Base-by-base conservation (phyloP, 2,113 vertebrate genomes). In the Electrona antarctica region DNA sequence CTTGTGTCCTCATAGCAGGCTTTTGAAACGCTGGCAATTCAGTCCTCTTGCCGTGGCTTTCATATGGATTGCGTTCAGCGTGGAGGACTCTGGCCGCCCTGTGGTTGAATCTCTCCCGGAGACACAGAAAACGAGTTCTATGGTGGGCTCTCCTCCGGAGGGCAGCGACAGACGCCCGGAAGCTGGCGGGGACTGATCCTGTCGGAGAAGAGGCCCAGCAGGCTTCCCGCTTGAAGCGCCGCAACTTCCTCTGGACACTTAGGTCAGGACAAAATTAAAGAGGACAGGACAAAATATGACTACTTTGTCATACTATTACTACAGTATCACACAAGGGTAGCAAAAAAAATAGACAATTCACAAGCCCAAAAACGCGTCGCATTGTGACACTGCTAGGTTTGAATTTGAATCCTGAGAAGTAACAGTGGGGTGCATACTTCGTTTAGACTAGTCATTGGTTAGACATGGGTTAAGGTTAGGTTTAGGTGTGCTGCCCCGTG, bases 241-340 rank as follows among this genome's bases (percentile, higher is more conserved):
- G 69, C 52, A 93, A 49, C 65, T 83, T 92, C 78, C 73, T 87
- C 57, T 86, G 81, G 46, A 91, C 14, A 9, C 93, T 94, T 60
- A 48, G 28, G 14, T 4, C 0, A 64, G 48, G 58, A 63, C 0
- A 82, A 41, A 73, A 21, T 21, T 21, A 21, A 21, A 21, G 21
- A 21, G 21, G 21, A 21, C 21, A 21, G 21, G 21, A 21, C 21
- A n/a, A n/a, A n/a, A n/a, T n/a, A n/a, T n/a, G n/a, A n/a, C n/a
- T n/a, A n/a, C n/a, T n/a, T n/a, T n/a, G n/a, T n/a, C n/a, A n/a
- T n/a, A n/a, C n/a, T n/a, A n/a, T n/a, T n/a, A n/a, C n/a, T n/a
- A n/a, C n/a, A n/a, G n/a, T n/a, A n/a, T n/a, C n/a, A n/a, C n/a
- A n/a, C n/a, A n/a, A n/a, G n/a, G n/a, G n/a, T n/a, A n/a, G n/a